Evolutionary conservation across 2,797 vertebrate species (phyloP).

Genomic region (Catharus ustulatus): DNA sequence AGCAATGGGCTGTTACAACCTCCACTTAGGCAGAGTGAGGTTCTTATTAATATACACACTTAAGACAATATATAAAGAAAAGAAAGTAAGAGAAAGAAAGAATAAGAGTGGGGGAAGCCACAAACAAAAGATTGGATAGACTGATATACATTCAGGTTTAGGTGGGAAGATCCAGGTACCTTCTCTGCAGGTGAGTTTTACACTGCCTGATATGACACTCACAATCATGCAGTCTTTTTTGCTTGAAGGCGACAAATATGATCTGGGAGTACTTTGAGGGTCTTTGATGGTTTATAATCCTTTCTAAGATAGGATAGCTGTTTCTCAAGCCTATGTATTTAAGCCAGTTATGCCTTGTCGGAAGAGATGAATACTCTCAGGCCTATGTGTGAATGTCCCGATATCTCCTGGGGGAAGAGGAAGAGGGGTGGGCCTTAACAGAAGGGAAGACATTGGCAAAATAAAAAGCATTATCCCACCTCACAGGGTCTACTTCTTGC

Average conservation of each 20-base stretch:
- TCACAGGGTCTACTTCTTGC: neutral
- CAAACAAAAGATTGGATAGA: neutral
- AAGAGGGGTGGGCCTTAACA: neutral
- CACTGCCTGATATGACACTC: neutral
- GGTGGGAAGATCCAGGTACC: neutral
- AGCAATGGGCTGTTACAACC: neutral
- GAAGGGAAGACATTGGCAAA: neutral
- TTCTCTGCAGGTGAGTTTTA: neutral
- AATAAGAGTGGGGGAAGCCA: neutral
- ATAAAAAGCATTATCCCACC: neutral
- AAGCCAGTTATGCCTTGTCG: neutral
- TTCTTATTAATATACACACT: neutral
- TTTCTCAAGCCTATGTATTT: neutral
- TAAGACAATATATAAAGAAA: neutral
- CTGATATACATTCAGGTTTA: neutral
- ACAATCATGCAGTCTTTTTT: neutral
- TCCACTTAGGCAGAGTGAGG: neutral
- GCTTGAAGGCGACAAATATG: neutral
- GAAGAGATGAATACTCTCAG: neutral
- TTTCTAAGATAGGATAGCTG: neutral
- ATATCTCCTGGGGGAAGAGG: neutral
- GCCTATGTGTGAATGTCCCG: accelerated
- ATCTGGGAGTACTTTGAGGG: neutral
- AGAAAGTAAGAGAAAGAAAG: neutral
- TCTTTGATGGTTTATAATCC: neutral